Base-by-base conservation (phyloP, 2,888 invertebrate genomes). In the Chloroclystis v-ata region DNA sequence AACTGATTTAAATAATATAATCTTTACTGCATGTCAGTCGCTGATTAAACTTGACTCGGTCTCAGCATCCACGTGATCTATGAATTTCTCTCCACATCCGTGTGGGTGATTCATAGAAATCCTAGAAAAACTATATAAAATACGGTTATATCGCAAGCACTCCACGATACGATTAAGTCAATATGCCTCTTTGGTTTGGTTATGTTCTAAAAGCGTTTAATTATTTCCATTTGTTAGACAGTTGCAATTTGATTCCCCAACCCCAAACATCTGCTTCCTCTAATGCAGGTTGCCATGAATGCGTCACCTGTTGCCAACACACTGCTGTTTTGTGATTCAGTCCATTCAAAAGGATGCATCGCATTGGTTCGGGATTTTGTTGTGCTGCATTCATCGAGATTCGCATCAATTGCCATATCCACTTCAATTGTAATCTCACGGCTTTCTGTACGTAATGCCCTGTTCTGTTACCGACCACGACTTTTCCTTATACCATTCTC, bases 251-350 rank as follows among this genome's bases (percentile, higher is more conserved):
- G 43, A 37, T 24, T 5, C 30, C 16, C 32, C 14, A 39, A 33
- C 28, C 39, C 33, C 13, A 46, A 37, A 10, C 49, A 51, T 43
- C 49, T 49, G 51, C 33, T 47, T 43, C 41, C 37, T 46, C 38
- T 37, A 45, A 47, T 37, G 44, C 52, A 53, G 47, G 56, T 57
- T 55, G 45, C 48, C 57, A 54, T 60, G 60, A 68, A 75, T 75
- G 75, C 70, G 71, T 74, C 80, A 81, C 75, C 75, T 76, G 75
- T 72, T 72, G 48, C 61, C 61, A 63, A 62, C 65, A 66, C 67
- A 62, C 35, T 66, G 69, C 60, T 66, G 67, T 72, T 69, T 72
- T 72, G 70, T 78, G 73, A 78, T 70, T 78, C 75, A 77, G 52
- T 49, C 56, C 52, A 50, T 52, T 61, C 62, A 63, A 35, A 69